Conservation (phyloP, 2,888 invertebrate species). For the Hypselothyrea guttata region DNA sequence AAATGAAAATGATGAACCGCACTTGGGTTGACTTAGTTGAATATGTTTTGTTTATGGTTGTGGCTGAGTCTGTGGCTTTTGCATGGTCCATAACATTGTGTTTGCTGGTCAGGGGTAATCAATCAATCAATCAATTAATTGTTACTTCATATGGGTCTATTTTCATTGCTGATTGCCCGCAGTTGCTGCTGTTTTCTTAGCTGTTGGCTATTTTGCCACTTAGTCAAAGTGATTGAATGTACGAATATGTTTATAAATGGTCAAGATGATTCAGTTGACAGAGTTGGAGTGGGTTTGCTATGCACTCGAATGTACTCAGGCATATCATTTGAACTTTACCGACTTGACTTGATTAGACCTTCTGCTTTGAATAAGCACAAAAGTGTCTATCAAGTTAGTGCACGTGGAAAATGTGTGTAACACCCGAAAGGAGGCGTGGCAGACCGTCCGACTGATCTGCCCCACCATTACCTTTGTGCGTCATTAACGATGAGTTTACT, state of each 20-base stretch:
- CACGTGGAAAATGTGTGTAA: too few relatives aligned
- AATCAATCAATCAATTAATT: slow-evolving; percentile 76
- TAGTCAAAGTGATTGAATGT: slow-evolving; percentile 49
- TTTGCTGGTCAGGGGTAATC: slow-evolving; percentile 50
- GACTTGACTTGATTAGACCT: too few relatives aligned
- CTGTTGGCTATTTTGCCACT: slow-evolving; percentile 52
- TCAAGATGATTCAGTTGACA: slow-evolving; percentile 11
- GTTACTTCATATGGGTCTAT: slow-evolving; percentile 45
- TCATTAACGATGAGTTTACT: too few relatives aligned
- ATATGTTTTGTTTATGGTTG: too few relatives aligned
- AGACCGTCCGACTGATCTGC: too few relatives aligned
- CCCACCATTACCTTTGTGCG: too few relatives aligned
- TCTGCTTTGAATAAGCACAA: too few relatives aligned
- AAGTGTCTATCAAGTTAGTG: too few relatives aligned
- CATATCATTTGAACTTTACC: too few relatives aligned
- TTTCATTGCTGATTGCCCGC: slow-evolving; percentile 68
- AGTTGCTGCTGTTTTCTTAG: slow-evolving; percentile 45
- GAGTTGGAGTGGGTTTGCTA: slow-evolving; percentile 10
- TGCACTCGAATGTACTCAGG: not conserved
- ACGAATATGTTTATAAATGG: too few relatives aligned
- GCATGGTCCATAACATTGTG: slow-evolving; percentile 8
- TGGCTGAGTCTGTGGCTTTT: too few relatives aligned
- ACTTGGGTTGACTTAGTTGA: slow-evolving; percentile 46
- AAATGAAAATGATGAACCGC: slow-evolving; percentile 64
- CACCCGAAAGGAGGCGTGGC: too few relatives aligned